Conservation (phyloP, 2,113 vertebrate species). For the Phodopus roborovskii region DNA sequence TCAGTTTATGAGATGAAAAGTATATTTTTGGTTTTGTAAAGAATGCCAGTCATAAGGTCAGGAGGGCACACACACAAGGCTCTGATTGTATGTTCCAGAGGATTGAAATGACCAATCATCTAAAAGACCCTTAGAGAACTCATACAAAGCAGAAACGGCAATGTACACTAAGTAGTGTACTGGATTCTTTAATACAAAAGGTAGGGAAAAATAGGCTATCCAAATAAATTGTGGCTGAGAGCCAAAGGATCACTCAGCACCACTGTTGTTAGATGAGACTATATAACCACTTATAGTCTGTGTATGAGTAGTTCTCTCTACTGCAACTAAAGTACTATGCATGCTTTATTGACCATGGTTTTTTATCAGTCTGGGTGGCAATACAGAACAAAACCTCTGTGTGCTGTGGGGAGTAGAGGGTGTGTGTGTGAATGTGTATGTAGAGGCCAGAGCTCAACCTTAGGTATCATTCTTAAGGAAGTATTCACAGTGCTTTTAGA, state of each 20-base stretch:
- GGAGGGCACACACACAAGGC: background rate
- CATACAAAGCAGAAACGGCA: background rate
- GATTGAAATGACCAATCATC: background rate
- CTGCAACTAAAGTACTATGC: background rate
- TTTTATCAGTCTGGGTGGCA: background rate
- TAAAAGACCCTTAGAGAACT: background rate
- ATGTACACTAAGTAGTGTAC: background rate
- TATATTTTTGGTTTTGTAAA: background rate
- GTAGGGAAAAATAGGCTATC: background rate
- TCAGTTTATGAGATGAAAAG: background rate
- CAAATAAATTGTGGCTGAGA: background rate
- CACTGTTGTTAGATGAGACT: background rate
- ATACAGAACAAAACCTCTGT: background rate
- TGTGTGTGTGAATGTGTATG: background rate
- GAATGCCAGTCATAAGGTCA: background rate
- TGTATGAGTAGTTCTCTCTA: background rate
- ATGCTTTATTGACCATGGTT: background rate
- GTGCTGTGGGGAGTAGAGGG: no score
- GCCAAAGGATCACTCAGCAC: background rate
- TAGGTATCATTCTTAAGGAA: background rate
- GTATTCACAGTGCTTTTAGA: background rate
- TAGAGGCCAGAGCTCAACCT: background rate
- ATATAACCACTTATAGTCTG: background rate
- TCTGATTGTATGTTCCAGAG: slow-evolving; percentile 16
- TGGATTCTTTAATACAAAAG: background rate